Conservation (phyloP, 2,113 vertebrate genomes). For the Xenopus laevis region DNA sequence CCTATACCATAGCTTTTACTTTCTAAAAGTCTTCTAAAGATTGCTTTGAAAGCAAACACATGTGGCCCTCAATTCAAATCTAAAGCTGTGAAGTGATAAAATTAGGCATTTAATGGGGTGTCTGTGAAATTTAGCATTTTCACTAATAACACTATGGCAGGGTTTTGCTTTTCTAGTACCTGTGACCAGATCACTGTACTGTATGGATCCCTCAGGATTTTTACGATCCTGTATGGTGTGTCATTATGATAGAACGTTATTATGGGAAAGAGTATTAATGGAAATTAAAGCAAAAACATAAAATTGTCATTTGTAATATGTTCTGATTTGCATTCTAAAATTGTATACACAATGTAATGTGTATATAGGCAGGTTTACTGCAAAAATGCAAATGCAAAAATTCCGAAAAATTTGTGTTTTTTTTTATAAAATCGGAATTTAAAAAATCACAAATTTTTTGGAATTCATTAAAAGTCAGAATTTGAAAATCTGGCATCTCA, state of each 20-base stretch:
- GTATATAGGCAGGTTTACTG: too few relatives aligned
- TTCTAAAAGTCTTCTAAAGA: constrained; percentile 46
- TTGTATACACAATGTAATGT: too few relatives aligned
- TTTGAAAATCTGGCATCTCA: too few relatives aligned
- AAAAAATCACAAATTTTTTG: too few relatives aligned
- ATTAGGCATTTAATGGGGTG: constrained; percentile 45
- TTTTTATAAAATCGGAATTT: too few relatives aligned
- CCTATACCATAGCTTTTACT: constrained; percentile 33
- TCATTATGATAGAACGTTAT: neutral
- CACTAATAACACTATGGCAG: constrained; percentile 31
- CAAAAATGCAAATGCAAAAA: too few relatives aligned
- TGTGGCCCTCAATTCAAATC: constrained; percentile 40
- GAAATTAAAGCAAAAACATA: too few relatives aligned
- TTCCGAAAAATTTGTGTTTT: too few relatives aligned
- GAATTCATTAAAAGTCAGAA: too few relatives aligned
- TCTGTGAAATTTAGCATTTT: constrained; percentile 46
- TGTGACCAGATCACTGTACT: neutral
- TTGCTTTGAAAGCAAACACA: constrained; percentile 48
- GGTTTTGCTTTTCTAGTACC: constrained; percentile 27
- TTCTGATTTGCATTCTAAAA: too few relatives aligned
- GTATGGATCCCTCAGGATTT: constrained; percentile 7
- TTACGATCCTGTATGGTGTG: constrained; percentile 1
- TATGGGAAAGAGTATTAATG: too few relatives aligned
- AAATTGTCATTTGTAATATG: too few relatives aligned
- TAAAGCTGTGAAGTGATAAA: constrained; percentile 44